Conservation (phyloP, 2,888 invertebrate species). For the Trichopoda pennipes region DNA sequence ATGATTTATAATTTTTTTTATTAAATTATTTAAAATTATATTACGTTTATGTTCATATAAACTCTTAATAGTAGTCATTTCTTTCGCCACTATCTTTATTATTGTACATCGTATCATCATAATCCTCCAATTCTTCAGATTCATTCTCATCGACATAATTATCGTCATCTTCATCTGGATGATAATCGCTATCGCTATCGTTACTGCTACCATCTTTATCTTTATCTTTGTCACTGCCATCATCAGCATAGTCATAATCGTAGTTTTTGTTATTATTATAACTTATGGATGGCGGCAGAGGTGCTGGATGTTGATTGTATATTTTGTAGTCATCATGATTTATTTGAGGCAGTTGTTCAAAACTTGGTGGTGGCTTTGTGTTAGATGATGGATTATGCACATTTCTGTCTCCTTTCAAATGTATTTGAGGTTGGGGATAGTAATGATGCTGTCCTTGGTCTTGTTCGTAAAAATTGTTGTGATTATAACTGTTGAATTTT, state of each 20-base stretch:
- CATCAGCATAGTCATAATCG: conserved; percentile 52
- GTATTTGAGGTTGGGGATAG: neutral
- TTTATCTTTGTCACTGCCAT: conserved; percentile 25
- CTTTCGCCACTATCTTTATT: conserved; percentile 67
- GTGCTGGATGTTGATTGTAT: conserved; percentile 28
- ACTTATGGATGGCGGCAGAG: conserved; percentile 46
- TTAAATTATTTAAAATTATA: conserved; percentile 14
- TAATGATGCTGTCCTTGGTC: conserved; percentile 35
- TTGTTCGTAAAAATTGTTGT: conserved; percentile 57
- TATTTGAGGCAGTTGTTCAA: conserved; percentile 14
- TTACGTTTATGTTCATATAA: neutral
- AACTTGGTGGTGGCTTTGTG: conserved; percentile 14
- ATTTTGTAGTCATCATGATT: conserved; percentile 55
- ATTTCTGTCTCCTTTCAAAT: conserved; percentile 1
- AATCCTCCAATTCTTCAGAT: conserved; percentile 69
- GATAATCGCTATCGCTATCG: conserved; percentile 31
- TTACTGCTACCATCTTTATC: neutral
- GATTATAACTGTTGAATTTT: conserved; percentile 60
- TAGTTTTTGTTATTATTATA: conserved; percentile 67
- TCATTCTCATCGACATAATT: conserved; percentile 69
- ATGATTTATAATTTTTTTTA: conserved; percentile 22
- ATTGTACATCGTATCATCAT: conserved; percentile 68
- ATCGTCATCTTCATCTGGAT: conserved; percentile 39
- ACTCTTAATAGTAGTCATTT: conserved; percentile 65
- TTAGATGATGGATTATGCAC: conserved; percentile 25